phyloP scores from a whole-genome alignment of 2,888 invertebrate genomes.

The Acanthopleura granulata region DNA sequence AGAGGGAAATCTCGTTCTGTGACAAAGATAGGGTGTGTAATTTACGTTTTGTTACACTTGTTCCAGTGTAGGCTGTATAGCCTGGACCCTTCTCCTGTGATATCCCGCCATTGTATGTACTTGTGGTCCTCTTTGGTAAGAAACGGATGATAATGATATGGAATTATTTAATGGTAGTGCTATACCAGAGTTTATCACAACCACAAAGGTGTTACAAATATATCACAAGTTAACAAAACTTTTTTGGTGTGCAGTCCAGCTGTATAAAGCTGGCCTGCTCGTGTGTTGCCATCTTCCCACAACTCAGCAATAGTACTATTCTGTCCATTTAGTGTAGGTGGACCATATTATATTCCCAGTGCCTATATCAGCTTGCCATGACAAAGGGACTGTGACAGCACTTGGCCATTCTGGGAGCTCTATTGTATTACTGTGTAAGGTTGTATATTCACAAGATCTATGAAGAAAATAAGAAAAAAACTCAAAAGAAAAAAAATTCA shows the following conservation, averaged over 20 bases:
- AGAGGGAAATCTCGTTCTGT: constrained; percentile 20
- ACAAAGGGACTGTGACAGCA: neutral
- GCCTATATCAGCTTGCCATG: constrained; percentile 21
- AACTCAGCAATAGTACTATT: constrained; percentile 15
- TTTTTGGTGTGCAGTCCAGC: constrained; percentile 8
- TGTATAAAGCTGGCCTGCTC: neutral
- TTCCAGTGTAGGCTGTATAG: constrained; percentile 1
- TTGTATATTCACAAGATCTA: constrained; percentile 9
- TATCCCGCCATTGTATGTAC: constrained; percentile 11
- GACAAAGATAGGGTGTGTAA: constrained; percentile 19
- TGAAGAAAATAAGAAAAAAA: constrained; percentile 13
- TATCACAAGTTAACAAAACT: constrained; percentile 9
- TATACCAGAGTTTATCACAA: constrained; percentile 20
- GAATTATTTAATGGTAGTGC: constrained; percentile 20
- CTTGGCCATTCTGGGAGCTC: constrained; percentile 12
- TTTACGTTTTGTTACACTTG: constrained; percentile 19
- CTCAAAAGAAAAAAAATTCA: constrained; percentile 18
- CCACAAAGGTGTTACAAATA: constrained; percentile 19
- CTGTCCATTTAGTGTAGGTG: neutral
- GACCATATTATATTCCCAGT: constrained; percentile 8
- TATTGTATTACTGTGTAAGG: constrained; percentile 13
- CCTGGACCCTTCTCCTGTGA: constrained; percentile 10
- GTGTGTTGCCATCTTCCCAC: constrained; percentile 6
- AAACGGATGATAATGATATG: neutral
- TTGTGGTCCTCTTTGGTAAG: constrained; percentile 6